Base-by-base conservation (phyloP, 2,888 invertebrate genomes). In the Brenthis ino region DNA sequence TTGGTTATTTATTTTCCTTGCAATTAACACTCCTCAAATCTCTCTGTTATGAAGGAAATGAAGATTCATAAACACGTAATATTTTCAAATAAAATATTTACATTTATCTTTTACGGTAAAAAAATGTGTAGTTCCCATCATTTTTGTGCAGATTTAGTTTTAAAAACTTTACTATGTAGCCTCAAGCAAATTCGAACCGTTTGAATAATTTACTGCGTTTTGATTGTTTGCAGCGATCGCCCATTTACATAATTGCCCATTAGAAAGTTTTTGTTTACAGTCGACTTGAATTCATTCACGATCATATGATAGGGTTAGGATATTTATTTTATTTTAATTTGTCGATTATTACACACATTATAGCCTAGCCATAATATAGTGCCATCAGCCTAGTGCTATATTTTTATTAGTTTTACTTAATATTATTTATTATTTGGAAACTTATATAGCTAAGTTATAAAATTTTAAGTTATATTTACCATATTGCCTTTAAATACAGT, bases 231-330 rank as follows among this genome's bases (percentile, higher is more conserved):
- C 86, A 85, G 80, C 82, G 81, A 80, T 79, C 77, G 75, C 73
- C 76, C 79, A 89, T 91, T 88, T 88, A 83, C 89, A 90, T 89
- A 91, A 90, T 89, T 85, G 86, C 77, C 87, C 85, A 88, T 88
- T 88, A 86, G 85, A 84, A 85, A 86, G 86, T 88, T 89, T 89
- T 91, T 89, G 86, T 88, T 88, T 87, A 83, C 84, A 79, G 78
- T 79, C 80, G 77, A 82, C 80, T 83, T 80, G 78, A 79, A 82
- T 80, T 80, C 65, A n/a, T 81, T 67, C 53, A 65, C 43, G 51
- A 57, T 63, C 57, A 61, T 63, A 16, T 60, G 60, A 60, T 60
- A 50, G 60, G 60, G 60, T 60, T 60, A 33, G n/a, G n/a, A 50
- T 0, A 28, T 16, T 28, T n/a, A 50, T 2, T 60, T n/a, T 13